phyloP scores from a whole-genome alignment of 2,797 vertebrate species.

The Vespertilio murinus region DNA sequence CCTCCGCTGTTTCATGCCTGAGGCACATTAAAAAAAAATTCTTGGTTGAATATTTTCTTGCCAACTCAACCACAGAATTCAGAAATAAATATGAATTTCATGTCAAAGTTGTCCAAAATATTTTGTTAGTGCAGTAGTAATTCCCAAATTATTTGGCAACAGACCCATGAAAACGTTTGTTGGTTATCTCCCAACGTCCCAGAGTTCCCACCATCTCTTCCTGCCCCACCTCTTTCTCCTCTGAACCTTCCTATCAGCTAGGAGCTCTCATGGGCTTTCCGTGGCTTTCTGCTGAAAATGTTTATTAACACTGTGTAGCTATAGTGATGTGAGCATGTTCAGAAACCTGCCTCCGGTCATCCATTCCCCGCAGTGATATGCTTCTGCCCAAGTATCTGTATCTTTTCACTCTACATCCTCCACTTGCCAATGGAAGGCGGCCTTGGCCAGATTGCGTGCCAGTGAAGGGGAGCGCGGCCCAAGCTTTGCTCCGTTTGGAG shows the following conservation, averaged over 20 bases:
- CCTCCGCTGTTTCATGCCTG: too few species aligned
- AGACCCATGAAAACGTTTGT: conserved; percentile 49
- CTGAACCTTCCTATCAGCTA: background rate
- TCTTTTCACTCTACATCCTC: background rate
- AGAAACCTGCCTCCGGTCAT: background rate
- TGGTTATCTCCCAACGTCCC: background rate
- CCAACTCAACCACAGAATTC: background rate
- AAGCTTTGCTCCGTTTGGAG: background rate
- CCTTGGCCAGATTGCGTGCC: background rate
- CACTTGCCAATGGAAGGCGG: background rate
- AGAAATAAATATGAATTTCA: conserved; percentile 40
- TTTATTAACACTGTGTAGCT: background rate
- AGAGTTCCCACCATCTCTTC: conserved; percentile 15
- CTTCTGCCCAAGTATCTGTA: background rate
- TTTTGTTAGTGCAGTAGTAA: background rate
- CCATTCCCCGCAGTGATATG: background rate
- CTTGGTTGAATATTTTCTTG: background rate
- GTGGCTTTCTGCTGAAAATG: conserved; percentile 6
- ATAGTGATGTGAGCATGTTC: background rate
- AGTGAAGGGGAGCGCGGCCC: background rate
- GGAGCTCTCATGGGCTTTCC: background rate
- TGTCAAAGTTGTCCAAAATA: conserved; percentile 18
- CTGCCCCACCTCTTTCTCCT: conserved; percentile 25
- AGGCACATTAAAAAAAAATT: background rate
- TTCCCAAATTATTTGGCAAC: conserved; percentile 23